Percentiles rank a stretch among this genome's conserved stretches.
phyloP scores from a whole-genome alignment of 2,888 invertebrate species.

The Cheilosia vernalis region DNA sequence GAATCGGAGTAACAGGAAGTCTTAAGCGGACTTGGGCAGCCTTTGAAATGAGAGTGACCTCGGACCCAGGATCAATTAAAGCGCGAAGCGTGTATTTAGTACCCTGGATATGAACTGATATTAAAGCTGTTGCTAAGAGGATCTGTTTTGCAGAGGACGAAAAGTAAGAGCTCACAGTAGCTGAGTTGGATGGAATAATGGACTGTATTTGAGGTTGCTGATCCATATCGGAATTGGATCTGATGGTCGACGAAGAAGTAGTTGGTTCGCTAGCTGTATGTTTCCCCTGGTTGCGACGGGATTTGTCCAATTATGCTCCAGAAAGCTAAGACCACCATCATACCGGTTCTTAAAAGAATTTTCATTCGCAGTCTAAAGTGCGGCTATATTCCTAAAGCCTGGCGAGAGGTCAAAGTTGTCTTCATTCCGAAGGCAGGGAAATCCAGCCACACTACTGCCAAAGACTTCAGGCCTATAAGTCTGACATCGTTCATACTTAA shows the following conservation, averaged over 20 bases:
- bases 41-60: conserved; percentile 20
- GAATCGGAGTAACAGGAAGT: conserved; percentile 2
- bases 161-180: neutral
- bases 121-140: conserved; percentile 10
- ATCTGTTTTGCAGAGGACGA: neutral
- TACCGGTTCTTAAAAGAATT: too few species aligned
- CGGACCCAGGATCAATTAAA: conserved; percentile 27
- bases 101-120: neutral
- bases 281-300: too few species aligned
- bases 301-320: too few species aligned
- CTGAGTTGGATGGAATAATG: neutral
- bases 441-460: too few species aligned
- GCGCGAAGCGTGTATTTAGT: conserved; percentile 1
- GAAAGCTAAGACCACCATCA: too few species aligned
- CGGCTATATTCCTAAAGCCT: too few species aligned
- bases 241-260: neutral
- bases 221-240: neutral
- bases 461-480: too few species aligned
- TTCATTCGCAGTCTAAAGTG: too few species aligned
- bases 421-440: too few species aligned
- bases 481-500: too few species aligned
- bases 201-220: conserved; percentile 1
- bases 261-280: neutral
- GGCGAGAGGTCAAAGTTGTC: too few species aligned
- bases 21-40: conserved; percentile 12